phyloP scores from a whole-genome alignment of 2,113 vertebrate genomes.

The Lycaon pictus region DNA sequence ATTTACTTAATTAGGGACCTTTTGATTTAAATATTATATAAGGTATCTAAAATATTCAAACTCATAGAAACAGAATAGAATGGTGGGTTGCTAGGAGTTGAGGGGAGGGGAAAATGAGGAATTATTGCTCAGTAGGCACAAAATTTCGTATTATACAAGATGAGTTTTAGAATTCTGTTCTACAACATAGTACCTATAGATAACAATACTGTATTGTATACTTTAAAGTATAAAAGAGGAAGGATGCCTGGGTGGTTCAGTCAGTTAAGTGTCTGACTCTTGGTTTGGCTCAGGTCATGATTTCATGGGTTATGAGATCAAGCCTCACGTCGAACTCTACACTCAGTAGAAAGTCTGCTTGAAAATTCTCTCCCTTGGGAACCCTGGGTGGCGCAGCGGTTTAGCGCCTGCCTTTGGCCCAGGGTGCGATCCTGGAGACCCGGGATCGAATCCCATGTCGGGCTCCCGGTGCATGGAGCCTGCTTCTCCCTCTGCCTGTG shows the following conservation, averaged over 20 bases:
- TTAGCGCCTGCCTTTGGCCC: no score
- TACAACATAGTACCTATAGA: neutral
- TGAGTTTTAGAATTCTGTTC: neutral
- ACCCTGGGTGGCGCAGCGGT: no score
- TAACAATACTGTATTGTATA: neutral
- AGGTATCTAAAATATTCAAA: neutral
- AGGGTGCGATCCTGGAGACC: no score
- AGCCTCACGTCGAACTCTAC: neutral
- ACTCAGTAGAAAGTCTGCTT: neutral
- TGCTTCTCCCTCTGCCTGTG: no score
- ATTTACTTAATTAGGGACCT: slow-evolving; percentile 15
- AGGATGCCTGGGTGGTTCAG: neutral
- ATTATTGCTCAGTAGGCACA: neutral
- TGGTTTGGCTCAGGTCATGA: neutral
- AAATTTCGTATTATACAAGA: slow-evolving; percentile 16
- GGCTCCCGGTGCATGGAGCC: no score
- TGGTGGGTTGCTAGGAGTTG: neutral
- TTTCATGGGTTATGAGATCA: neutral
- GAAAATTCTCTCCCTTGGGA: neutral
- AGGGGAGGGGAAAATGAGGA: neutral
- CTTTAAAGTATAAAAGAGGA: neutral
- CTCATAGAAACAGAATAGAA: neutral
- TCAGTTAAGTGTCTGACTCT: neutral
- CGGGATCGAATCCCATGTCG: no score
- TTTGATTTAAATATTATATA: slow-evolving; percentile 9